Conservation (phyloP, 2,113 vertebrate species). For the Lota lota region DNA sequence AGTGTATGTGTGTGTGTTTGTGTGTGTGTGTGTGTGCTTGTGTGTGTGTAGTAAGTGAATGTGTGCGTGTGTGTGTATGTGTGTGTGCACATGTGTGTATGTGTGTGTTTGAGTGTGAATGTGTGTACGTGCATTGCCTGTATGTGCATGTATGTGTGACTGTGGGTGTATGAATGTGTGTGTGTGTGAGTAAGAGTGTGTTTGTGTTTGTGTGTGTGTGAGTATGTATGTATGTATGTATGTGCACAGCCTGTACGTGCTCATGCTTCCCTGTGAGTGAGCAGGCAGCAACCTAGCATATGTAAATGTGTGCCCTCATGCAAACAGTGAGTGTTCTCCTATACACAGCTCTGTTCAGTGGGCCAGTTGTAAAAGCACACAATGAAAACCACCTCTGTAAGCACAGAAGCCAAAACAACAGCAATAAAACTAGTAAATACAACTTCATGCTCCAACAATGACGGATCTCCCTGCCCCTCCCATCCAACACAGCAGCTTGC, state of each 20-base stretch:
- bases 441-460: too few species aligned
- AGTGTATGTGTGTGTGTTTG: neutral
- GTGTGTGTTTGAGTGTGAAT: neutral
- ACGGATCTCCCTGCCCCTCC: too few species aligned
- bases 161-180: too few species aligned
- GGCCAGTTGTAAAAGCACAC: constrained; percentile 30
- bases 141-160: too few species aligned
- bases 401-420: constrained; percentile 59
- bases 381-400: neutral
- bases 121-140: too few species aligned
- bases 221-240: too few species aligned
- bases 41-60: neutral
- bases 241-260: too few species aligned
- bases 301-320: constrained; percentile 46
- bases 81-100: constrained; percentile 7
- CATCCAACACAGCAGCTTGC: too few species aligned
- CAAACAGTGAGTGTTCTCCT: constrained; percentile 28
- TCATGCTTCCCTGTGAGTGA: constrained; percentile 4
- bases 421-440: too few species aligned
- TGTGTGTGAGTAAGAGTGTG: neutral
- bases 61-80: too few species aligned
- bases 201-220: too few species aligned
- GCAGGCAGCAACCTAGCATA: constrained; percentile 31
- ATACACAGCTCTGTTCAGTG: constrained; percentile 35
- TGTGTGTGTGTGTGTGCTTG: too few species aligned